phyloP scores from a whole-genome alignment of 92 coral and sea anemone species.

The Montipora capitata region DNA sequence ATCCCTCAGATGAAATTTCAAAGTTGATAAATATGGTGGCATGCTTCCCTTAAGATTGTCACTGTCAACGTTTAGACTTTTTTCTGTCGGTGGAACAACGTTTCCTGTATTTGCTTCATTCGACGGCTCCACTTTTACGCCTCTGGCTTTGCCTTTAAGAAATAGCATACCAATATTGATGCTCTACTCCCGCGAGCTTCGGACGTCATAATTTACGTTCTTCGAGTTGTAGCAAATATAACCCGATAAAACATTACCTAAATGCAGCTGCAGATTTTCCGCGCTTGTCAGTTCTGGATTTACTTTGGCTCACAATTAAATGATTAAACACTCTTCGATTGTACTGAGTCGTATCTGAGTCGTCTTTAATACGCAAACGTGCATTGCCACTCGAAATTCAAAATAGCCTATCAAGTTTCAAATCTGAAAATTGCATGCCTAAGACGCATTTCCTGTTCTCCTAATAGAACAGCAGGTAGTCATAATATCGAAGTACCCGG shows the following conservation, averaged over 20 bases:
- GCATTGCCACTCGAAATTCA: constrained; percentile 20
- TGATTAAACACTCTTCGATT: background rate
- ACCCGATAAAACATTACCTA: constrained; percentile 28
- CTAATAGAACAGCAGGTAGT: background rate
- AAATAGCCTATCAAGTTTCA: constrained; percentile 36
- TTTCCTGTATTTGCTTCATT: background rate
- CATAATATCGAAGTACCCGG: constrained; percentile 18
- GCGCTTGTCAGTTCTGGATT: constrained; percentile 6
- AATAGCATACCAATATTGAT: constrained; percentile 45
- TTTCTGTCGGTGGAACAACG: background rate
- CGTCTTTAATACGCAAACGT: constrained; percentile 16
- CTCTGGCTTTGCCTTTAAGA: constrained; percentile 45
- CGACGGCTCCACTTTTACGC: constrained; percentile 33
- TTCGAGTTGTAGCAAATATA: constrained; percentile 33
- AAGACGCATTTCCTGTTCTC: constrained; percentile 20
- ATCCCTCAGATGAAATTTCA: constrained; percentile 48
- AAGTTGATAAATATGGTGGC: constrained; percentile 61
- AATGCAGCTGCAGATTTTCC: constrained; percentile 23
- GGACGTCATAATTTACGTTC: constrained; percentile 30
- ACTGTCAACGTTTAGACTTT: background rate
- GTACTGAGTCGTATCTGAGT: background rate
- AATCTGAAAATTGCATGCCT: background rate
- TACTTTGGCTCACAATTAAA: background rate
- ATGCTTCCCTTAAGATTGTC: background rate
- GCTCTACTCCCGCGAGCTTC: background rate